Evolutionary conservation across 2,113 vertebrate genomes (phyloP), one percentile per base, ranked within the genome.

Genomic region (Takifugu bimaculatus): DNA sequence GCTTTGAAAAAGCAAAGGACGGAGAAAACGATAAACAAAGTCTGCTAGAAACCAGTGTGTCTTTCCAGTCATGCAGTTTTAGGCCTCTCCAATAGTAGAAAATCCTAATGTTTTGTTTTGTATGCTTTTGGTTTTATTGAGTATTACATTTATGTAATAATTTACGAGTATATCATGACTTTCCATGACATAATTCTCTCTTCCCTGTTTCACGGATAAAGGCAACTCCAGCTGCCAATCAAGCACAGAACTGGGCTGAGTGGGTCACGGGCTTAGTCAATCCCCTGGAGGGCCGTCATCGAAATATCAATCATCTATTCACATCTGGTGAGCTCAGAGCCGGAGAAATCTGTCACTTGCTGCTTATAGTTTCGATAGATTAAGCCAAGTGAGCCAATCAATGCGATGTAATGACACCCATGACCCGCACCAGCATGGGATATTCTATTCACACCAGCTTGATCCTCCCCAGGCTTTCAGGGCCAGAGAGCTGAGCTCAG

Each of bases 201-300:
- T 15, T 26, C 29, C 50, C 50, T 50, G 53, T 49, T 39, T 12
- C 60, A 63, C 25, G 15, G 48, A 69, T 32, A 77, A 63, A 44
- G 74, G 35, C 74, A 79, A 70, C 64, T 64, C 54, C 44, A 65
- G 50, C 68, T 75, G 78, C 61, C 87, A 83, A 82, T 86, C 85
- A 83, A 56, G 65, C 26, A 5, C n/a, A 54, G 60, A 54, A 67
- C 26, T 27, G 59, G 61, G 65, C 76, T 83, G 63, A 84, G 70
- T 74, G 63, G 60, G 57, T 70, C 76, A 73, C 70, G 68, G 78
- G 29, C 62, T 74, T 70, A 68, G 68, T 63, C 74, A 70, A 72
- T 75, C 72, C 74, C 68, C 73, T 0, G 50, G 54, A 80, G 72
- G 53, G 47, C 47, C 15, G 57, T 54, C 67, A 47, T 49, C n/a